Conservation (phyloP, 2,113 vertebrate species). For the Gymnogyps californianus region DNA sequence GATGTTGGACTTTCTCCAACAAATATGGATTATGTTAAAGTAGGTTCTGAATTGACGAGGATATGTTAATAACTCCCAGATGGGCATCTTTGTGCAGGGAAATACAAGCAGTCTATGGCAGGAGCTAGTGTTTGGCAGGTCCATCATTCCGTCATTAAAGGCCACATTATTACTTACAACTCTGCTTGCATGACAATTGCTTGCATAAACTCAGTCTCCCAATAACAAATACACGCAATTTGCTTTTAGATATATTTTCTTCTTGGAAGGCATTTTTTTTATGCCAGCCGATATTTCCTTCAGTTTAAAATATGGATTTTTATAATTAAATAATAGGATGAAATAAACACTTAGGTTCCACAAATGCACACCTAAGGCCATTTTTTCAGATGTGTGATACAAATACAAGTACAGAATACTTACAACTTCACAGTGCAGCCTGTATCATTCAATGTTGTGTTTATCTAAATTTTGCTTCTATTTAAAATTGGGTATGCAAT, state of each 20-base stretch:
- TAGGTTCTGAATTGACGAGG: conserved; percentile 93
- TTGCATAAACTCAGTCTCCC: conserved; percentile 77
- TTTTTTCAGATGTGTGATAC: neutral
- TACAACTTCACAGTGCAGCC: neutral
- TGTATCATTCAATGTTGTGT: neutral
- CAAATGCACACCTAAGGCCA: neutral
- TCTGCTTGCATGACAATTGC: conserved; percentile 97
- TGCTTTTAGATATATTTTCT: conserved; percentile 30
- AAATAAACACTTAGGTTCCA: neutral
- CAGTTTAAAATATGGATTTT: neutral
- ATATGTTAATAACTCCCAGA: conserved; percentile 99
- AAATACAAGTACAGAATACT: neutral
- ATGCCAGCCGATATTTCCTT: neutral
- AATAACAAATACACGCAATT: conserved; percentile 50
- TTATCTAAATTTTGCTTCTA: neutral
- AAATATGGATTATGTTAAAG: conserved; percentile 99
- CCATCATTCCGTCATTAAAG: conserved; percentile 99
- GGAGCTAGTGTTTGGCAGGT: conserved; percentile 97
- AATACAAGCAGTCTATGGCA: conserved; percentile 87
- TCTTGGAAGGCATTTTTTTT: neutral
- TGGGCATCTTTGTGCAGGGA: conserved; percentile 89
- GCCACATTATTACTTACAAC: conserved; percentile 99
- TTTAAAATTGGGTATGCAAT: neutral
- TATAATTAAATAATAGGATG: neutral
- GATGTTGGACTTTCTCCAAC: conserved; percentile 96